Conservation (phyloP, 1,140 invertebrate genomes). For the Heliconius hermathena region DNA sequence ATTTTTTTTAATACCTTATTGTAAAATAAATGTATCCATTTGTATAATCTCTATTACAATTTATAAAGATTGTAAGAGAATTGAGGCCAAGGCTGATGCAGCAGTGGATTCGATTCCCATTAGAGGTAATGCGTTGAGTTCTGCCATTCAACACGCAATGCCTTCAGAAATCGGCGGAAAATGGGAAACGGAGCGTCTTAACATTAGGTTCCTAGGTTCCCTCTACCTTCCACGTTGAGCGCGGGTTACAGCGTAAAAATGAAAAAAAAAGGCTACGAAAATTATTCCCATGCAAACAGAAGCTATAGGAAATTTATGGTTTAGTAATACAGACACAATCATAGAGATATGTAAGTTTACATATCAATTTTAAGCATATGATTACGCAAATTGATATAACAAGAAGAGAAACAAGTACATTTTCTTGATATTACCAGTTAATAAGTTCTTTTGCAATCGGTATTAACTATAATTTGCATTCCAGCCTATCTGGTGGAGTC, state of each 20-base stretch:
- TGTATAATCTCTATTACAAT: neutral
- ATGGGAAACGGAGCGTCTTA: no score
- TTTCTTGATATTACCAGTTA: conserved; percentile 10
- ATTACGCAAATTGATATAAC: conserved; percentile 17
- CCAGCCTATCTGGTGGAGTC: conserved; percentile 29
- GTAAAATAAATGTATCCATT: neutral
- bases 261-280: neutral
- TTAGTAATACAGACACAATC: neutral
- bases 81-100: no score
- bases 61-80: neutral
- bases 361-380: conserved; percentile 15
- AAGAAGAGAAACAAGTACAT: conserved; percentile 23
- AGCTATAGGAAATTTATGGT: neutral
- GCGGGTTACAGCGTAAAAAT: no score
- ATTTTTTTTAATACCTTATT: no score
- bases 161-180: no score
- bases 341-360: conserved; percentile 4
- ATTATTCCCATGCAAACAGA: neutral
- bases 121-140: no score
- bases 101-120: no score
- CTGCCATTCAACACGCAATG: no score
- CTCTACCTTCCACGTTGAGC: no score
- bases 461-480: conserved; percentile 47
- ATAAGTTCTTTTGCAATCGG: conserved; percentile 40
- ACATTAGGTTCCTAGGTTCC: no score